A percentile compares a stretch with the other conserved stretches of the same genome.
These are phyloP conservation scores for Drosophila imparisetae DNA, from an alignment of 2,888 invertebrate species.

Conservation along the genomic window DNA sequence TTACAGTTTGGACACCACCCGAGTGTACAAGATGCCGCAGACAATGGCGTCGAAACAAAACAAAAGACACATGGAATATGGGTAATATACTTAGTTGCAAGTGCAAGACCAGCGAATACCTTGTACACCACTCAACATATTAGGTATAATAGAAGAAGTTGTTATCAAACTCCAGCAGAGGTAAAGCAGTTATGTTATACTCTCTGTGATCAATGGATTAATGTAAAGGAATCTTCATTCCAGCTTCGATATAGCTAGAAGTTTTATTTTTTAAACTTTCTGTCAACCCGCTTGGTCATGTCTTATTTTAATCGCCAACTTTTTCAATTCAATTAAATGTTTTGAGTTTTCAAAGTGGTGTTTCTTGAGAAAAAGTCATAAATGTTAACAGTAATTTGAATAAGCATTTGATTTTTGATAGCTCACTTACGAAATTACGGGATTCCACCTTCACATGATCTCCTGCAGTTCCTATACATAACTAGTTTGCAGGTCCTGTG, in stretches of 20 bases:
- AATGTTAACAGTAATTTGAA: no score
- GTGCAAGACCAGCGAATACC: slow-evolving; percentile 13
- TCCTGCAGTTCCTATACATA: neutral
- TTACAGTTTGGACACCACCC: slow-evolving; percentile 67
- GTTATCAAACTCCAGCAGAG: neutral
- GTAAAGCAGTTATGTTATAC: neutral
- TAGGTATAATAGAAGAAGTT: neutral
- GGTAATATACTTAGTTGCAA: slow-evolving; percentile 6
- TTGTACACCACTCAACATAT: neutral
- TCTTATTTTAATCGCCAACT: no score
- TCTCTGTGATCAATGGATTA: neutral
- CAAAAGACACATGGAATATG: slow-evolving; percentile 25
- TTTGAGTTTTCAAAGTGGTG: neutral
- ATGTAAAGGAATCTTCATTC: neutral
- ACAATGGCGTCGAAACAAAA: slow-evolving; percentile 51
- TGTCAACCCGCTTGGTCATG: no score
- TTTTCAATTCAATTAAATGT: neutral
- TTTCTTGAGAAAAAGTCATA: neutral
- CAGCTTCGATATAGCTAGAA: accelerated
- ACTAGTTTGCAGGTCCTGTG: neutral
- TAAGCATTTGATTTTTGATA: no score
- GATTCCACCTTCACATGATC: neutral
- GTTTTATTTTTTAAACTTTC: neutral
- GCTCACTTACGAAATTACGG: neutral
- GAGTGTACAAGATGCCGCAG: slow-evolving; percentile 44